Base-by-base conservation (phyloP, 2,888 invertebrate genomes). In the Xiphydria camelus region DNA sequence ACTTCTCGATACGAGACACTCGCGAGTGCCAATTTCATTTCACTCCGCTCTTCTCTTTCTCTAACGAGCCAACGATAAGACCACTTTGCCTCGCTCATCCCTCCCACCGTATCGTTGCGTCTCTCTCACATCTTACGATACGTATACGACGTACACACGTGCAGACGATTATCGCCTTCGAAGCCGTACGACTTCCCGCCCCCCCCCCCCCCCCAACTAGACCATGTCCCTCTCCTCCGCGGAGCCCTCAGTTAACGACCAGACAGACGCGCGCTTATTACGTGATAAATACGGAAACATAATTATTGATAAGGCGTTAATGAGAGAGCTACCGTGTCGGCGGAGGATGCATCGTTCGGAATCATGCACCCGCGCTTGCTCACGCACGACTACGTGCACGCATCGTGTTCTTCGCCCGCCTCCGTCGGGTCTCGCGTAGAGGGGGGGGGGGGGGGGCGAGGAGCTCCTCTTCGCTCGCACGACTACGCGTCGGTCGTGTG, bases 241-340 rank as follows among this genome's bases (percentile, higher is more conserved):
- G 39, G 41, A 33, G 33, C 44, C 12, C 29, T 45, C 52, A 54
- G 57, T 61, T 71, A 72, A 70, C 61, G 64, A 70, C 57, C 62
- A 66, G 68, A 68, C 64, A 60, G 60, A 61, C 59, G 60, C n/a
- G 34, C 49, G 62, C 66, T 70, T 66, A 65, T 68, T 68, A 67
- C 57, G 66, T 62, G 66, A 68, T 70, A 70, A 68, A 67, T 68
- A 67, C 66, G 70, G 66, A 66, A 69, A 68, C 53, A 62, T 66
- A 68, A 71, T 72, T 72, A 72, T 73, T 66, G 73, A 72, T 72
- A 72, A 73, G n/a, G 68, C 65, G 60, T 68, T 70, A 71, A 73
- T 69, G 71, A 68, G 69, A 57, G 50, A 53, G 56, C 56, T 55
- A 55, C 49, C 51, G 57, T 55, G 57, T n/a, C n/a, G 26, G 33